These are phyloP conservation scores for Zoanthus sansibaricus DNA, from an alignment of 92 coral and sea anemone species.

Conservation along the genomic window DNA sequence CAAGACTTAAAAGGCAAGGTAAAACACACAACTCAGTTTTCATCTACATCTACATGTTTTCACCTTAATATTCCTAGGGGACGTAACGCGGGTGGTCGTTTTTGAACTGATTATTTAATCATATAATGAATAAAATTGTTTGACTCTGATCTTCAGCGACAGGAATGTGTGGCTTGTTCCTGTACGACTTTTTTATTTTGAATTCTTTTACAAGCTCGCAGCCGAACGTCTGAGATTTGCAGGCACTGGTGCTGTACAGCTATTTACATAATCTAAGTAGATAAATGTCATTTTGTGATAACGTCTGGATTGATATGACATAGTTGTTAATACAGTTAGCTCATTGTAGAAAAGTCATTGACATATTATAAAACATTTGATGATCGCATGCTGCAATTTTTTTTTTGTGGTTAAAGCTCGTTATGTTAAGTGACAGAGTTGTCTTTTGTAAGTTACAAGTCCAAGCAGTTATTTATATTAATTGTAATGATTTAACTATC, in stretches of 20 bases:
- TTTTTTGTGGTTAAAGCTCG: slow-evolving; percentile 1
- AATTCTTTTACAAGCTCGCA: slow-evolving; percentile 2
- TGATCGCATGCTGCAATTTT: neutral
- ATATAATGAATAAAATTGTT: too few species aligned
- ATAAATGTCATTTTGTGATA: slow-evolving; percentile 1
- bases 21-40: slow-evolving; percentile 4
- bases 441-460: too few species aligned
- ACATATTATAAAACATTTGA: neutral
- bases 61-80: too few species aligned
- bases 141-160: too few species aligned
- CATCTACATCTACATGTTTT: too few species aligned
- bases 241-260: neutral
- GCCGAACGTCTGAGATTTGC: too few species aligned
- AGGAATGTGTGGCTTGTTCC: too few species aligned
- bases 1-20: neutral
- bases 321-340: neutral
- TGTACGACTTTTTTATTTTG: neutral
- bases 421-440: neutral
- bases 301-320: neutral
- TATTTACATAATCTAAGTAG: neutral
- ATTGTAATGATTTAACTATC: too few species aligned
- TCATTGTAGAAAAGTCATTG: neutral
- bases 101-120: too few species aligned
- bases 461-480: too few species aligned
- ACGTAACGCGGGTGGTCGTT: too few species aligned